phyloP scores from a whole-genome alignment of 64 coral and sea anemone species.

The Montipora cactus region DNA sequence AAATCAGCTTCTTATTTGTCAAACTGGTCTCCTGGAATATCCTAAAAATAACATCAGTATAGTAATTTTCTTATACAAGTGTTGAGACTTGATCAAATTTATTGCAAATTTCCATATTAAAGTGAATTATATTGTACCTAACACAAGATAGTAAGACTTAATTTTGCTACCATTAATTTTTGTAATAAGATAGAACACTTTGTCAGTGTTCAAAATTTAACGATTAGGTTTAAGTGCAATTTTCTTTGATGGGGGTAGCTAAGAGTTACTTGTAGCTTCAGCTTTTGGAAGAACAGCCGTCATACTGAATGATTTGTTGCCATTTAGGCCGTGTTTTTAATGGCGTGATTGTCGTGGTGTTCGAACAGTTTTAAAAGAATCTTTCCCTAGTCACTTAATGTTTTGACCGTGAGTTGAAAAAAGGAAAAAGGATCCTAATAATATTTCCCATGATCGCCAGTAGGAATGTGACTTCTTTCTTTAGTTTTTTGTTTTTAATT shows the following conservation, averaged over 20 bases:
- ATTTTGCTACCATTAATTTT: background rate
- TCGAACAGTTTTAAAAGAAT: background rate
- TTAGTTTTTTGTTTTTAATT: too few relatives aligned
- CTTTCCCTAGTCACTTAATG: background rate
- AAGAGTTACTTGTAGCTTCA: too few relatives aligned
- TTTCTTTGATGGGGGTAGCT: too few relatives aligned
- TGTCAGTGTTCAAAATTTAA: background rate
- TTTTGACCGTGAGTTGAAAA: background rate
- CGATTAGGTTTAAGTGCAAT: background rate
- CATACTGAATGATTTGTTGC: background rate
- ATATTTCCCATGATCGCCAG: too few relatives aligned
- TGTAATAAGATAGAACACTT: background rate
- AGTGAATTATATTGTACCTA: background rate
- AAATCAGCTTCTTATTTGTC: background rate
- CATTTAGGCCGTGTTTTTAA: background rate
- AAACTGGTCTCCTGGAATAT: too few relatives aligned
- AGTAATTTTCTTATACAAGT: background rate
- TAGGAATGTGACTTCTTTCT: too few relatives aligned
- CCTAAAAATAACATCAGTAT: too few relatives aligned
- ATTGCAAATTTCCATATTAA: background rate
- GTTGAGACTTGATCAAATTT: background rate
- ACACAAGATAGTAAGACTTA: background rate
- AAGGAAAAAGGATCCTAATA: too few relatives aligned
- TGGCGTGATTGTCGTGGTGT: background rate
- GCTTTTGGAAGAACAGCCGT: background rate